These are phyloP conservation scores for Polydrusus cervinus DNA, from an alignment of 2,888 invertebrate genomes.

Conservation along the genomic window DNA sequence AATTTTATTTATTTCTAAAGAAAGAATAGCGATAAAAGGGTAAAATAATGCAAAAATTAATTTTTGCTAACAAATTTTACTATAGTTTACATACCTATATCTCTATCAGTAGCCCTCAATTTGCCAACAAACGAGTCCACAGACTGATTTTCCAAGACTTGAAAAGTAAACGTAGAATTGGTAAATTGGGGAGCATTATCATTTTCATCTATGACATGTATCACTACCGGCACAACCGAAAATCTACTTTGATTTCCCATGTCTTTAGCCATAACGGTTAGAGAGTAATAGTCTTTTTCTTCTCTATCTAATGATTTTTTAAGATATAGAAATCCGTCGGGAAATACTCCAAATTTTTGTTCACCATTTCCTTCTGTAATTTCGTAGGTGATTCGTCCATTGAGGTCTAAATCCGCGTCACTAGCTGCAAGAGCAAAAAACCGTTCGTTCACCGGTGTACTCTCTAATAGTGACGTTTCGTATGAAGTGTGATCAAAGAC, in stretches of 20 bases:
- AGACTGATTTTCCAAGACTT: conserved; percentile 90
- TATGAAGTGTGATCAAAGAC: conserved; percentile 94
- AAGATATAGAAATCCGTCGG: conserved; percentile 94
- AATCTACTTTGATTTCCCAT: conserved; percentile 84
- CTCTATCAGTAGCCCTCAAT: conserved; percentile 90
- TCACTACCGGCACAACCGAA: conserved; percentile 91
- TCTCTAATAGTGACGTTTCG: conserved; percentile 93
- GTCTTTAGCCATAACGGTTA: conserved; percentile 89
- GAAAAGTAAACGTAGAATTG: conserved; percentile 92
- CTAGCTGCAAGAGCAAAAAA: conserved; percentile 93
- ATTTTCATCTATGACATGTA: conserved; percentile 96
- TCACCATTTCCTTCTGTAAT: conserved; percentile 91
- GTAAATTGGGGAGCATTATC: conserved; percentile 96
- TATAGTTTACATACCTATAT: conserved; percentile 75
- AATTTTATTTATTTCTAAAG: no score
- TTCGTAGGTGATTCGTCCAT: conserved; percentile 85
- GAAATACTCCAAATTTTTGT: conserved; percentile 93
- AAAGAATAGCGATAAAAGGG: no score
- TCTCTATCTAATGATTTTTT: conserved; percentile 91
- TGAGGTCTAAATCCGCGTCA: conserved; percentile 89
- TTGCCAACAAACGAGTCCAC: conserved; percentile 94
- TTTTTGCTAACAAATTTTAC: no score
- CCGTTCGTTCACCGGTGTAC: conserved; percentile 91
- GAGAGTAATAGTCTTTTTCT: conserved; percentile 91
- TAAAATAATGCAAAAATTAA: no score